phyloP scores from a whole-genome alignment of 2,888 invertebrate genomes.

The Blera fallax region DNA sequence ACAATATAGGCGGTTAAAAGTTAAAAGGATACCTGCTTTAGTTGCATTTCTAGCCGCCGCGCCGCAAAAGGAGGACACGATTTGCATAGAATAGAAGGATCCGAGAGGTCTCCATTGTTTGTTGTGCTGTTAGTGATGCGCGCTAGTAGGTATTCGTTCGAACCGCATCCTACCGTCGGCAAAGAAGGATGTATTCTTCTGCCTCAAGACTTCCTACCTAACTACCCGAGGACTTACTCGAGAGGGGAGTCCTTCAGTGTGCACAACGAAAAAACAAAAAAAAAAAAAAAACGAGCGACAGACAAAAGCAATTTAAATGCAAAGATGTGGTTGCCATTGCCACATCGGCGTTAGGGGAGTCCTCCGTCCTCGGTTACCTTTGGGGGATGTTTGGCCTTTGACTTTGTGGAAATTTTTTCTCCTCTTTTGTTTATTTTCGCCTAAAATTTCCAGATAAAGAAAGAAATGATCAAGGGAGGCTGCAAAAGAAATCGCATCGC shows the following conservation, averaged over 20 bases:
- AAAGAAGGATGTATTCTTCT: conserved; percentile 29
- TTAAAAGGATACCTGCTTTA: conserved; percentile 47
- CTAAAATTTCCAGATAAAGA: conserved; percentile 8
- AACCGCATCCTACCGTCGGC: conserved; percentile 21
- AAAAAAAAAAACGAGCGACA: conserved; percentile 38
- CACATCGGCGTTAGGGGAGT: conserved; percentile 33
- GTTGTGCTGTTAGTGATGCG: conserved; percentile 52
- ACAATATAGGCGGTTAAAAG: conserved; percentile 45
- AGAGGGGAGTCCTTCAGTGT: conserved; percentile 30
- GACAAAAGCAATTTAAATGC: conserved; percentile 64
- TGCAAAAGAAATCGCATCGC: conserved; percentile 26
- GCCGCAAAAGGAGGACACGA: conserved; percentile 14
- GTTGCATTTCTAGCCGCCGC: conserved; percentile 43
- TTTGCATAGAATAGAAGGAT: conserved; percentile 41
- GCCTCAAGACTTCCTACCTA: conserved; percentile 37
- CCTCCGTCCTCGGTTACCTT: conserved; percentile 32
- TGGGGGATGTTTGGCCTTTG: conserved; percentile 54
- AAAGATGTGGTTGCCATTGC: conserved; percentile 47
- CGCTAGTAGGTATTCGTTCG: conserved; percentile 29
- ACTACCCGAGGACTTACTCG: conserved; percentile 27
- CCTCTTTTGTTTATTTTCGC: conserved; percentile 5
- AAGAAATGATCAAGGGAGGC: not conserved
- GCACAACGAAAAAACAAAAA: not conserved
- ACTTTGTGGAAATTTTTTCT: conserved; percentile 17
- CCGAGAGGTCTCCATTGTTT: conserved; percentile 30